Base-by-base conservation (phyloP, 2,797 vertebrate genomes). In the Rhynchotus rufescens region DNA sequence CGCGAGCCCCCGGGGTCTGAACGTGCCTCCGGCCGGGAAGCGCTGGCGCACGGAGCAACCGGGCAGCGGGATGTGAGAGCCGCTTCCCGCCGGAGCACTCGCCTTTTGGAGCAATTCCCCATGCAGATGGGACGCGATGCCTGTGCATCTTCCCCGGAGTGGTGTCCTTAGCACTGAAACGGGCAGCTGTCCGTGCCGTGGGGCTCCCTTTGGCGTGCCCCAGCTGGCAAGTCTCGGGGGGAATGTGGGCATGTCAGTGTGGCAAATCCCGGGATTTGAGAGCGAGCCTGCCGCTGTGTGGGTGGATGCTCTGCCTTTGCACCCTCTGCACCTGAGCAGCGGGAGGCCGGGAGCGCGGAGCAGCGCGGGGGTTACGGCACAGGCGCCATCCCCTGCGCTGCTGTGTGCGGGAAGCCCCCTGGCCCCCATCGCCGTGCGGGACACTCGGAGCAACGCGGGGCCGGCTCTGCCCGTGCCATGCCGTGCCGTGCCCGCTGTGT, bases 181-280 rank as follows among this genome's bases (percentile, higher is more conserved):
- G 2, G 15, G 28, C 52, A 3, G 0, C 21, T 19, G 28, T 9
- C 66, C 32, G 3, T 40, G 1, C 52, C 4, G 9, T 7, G 6
- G 57, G 59, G 66, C 26, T 12, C 36, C 14, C 8, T 2, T 52
- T 52, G 51, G 10, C 44, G n/a, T 61, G 20, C 68, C 60, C 47
- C 52, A 16, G 42, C 65, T 32, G 66, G 28, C 40, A 62, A 3
- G 2, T 4, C 1, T 0, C 52, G 52, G 60, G 32, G 60, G 38
- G 30, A 10, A 17, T 10, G 52, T 2, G 26, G 23, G 30, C 23
- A 6, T 28, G 26, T 10, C 26, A 15, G 36, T 26, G 25, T 52
- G 25, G 26, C 49, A 26, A 26, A 26, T 52, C 25, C 49, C 15
- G 49, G 25, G 49, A 26, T 52, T 26, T 22, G 0, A 3, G 42